Evolutionary conservation across 2,113 vertebrate genomes (phyloP), one percentile per base, ranked within the genome.

Genomic region (Pipa parva): DNA sequence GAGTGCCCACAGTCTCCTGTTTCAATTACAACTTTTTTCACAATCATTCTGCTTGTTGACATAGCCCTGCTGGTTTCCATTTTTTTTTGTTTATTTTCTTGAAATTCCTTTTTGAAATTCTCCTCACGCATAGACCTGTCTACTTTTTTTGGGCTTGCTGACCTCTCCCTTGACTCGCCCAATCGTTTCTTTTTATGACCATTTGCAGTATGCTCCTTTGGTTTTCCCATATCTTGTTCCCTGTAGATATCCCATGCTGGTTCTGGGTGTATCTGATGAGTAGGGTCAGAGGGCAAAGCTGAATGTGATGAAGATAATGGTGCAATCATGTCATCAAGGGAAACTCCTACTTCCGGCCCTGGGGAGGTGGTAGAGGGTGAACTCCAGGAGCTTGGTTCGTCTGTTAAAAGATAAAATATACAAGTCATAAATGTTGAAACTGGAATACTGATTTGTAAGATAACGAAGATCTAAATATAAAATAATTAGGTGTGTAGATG

Each of bases 321-420:
- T 83, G 87, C 82, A 85, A 92, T 86, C 84, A 90, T 87, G 84
- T 90, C 90, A 0, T 95, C 92, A 1, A 85, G 86, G 80, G 87
- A 84, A 81, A 88, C 83, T 80, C 89, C 92, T 96, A 98, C 89
- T 97, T 98, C 94, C 91, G 90, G 89, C 94, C 91, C 88, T 94
- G 97, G 87, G 93, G 93, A 86, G 94, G 93, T 81, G 93, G 95
- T 85, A 92, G 92, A 85, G 87, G 88, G 87, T 90, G 88, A 72
- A 77, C 94, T 95, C 95, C 95, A 91, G 91, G 92, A 73, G 92
- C 79, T 70, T 89, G 92, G 84, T 82, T 92, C 94, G 92, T 97
- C 97, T 97, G 91, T 77, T 57, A 75, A 71, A 75, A 76, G 75
- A 72, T 75, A 73, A 54, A 79, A 71, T 72, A 1, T 36, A 12